Conservation (phyloP, 2,797 vertebrate genomes). For the Mus spretus region DNA sequence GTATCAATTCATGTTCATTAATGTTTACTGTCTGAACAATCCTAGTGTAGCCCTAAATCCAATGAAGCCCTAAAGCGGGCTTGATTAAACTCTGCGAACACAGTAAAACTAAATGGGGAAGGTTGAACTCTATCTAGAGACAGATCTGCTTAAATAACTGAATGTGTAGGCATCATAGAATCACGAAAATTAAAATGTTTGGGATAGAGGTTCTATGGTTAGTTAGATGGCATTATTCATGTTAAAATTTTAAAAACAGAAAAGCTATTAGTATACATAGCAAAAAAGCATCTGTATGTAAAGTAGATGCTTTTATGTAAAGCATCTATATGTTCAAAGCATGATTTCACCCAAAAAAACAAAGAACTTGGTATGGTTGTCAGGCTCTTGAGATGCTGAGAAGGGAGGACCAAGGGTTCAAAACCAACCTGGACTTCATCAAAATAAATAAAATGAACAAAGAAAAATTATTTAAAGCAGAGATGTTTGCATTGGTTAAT, state of each 20-base stretch:
- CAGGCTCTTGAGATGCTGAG: neutral
- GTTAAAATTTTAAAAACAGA: neutral
- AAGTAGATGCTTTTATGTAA: conserved; percentile 8
- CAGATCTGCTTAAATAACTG: neutral
- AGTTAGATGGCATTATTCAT: conserved; percentile 32
- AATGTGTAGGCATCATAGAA: neutral
- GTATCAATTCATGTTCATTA: neutral
- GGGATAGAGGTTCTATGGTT: neutral
- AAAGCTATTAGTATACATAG: neutral
- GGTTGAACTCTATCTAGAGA: neutral
- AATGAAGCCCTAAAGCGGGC: neutral
- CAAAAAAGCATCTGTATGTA: neutral
- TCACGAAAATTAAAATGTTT: conserved; percentile 5
- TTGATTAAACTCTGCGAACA: neutral
- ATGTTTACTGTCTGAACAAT: neutral
- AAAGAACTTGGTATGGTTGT: neutral
- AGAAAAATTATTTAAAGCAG: neutral
- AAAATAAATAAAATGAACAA: neutral
- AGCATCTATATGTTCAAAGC: neutral
- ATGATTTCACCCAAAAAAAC: neutral
- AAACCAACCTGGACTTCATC: neutral
- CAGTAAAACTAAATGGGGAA: neutral
- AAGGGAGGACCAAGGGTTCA: neutral
- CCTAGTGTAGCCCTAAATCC: neutral
- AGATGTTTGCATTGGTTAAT: neutral